A percentile compares a stretch with the other conserved stretches of the same genome.
Evolutionary conservation across 2,113 vertebrate species (phyloP).

Genomic region (Charina bottae): DNA sequence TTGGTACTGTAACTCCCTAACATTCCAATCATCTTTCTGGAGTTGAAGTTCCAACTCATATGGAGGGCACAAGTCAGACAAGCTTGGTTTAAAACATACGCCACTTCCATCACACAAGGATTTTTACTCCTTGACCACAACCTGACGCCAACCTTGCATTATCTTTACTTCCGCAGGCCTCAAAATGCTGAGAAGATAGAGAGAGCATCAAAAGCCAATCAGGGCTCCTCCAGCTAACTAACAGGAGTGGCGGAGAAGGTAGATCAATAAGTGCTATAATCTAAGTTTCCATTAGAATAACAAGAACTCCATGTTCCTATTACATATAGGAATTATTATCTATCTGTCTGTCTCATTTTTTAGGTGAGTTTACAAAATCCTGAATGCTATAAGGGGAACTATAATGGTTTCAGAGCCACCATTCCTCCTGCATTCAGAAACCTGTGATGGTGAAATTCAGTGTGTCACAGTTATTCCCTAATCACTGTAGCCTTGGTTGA

Average conservation of each 20-base stretch:
- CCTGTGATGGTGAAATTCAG: neutral
- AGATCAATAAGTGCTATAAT: neutral
- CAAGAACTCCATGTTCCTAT: neutral
- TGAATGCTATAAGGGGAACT: neutral
- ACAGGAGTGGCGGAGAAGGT: neutral
- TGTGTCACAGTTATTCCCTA: neutral
- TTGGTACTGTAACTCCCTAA: too few species aligned
- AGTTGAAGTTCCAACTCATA: too few species aligned
- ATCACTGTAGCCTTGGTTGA: neutral
- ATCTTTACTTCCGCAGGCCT: neutral
- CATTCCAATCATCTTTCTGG: too few species aligned
- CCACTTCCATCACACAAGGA: neutral
- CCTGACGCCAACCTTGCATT: neutral
- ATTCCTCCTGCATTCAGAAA: neutral
- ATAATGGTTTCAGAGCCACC: neutral
- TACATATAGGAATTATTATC: neutral
- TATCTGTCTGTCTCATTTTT: neutral
- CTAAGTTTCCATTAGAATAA: neutral
- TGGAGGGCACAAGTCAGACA: neutral
- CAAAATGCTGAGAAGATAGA: neutral
- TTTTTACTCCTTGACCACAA: neutral
- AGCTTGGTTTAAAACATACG: neutral
- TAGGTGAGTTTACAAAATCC: neutral
- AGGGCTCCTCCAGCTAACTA: neutral
- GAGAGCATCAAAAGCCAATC: neutral